phyloP scores from a whole-genome alignment of 2,113 vertebrate genomes.

The Microcebus lehilahytsara region DNA sequence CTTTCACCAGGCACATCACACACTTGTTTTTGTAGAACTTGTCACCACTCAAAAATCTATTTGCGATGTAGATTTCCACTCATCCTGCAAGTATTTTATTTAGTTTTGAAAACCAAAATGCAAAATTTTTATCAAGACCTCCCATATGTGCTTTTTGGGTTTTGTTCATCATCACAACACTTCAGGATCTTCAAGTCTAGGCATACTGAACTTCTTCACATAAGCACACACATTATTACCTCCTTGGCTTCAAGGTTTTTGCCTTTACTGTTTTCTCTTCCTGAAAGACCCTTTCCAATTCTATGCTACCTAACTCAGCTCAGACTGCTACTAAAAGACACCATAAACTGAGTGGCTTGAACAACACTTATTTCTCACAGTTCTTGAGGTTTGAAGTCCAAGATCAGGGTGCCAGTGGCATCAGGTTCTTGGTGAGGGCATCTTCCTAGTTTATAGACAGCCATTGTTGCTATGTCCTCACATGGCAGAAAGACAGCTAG shows the following conservation, averaged over 20 bases:
- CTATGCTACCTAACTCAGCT: background rate
- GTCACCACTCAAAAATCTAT: background rate
- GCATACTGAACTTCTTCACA: background rate
- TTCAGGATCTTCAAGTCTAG: background rate
- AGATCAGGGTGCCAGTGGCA: background rate
- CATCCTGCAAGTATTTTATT: background rate
- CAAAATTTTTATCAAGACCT: background rate
- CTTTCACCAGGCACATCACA: background rate
- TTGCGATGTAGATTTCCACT: background rate
- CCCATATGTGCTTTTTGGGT: background rate
- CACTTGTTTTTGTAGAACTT: background rate
- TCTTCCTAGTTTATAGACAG: background rate
- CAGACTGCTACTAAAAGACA: background rate
- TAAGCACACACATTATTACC: background rate
- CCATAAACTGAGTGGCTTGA: background rate
- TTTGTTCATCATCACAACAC: background rate
- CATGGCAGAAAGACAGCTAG: background rate
- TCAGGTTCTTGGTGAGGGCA: background rate
- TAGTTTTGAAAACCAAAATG: background rate
- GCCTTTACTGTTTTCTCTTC: background rate
- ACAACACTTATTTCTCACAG: background rate
- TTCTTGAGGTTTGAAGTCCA: background rate
- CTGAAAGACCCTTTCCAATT: background rate
- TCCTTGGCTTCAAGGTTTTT: background rate
- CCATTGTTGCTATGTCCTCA: background rate